Percentiles rank a stretch among this genome's conserved stretches.
These are phyloP conservation scores for Athene cunicularia DNA, from an alignment of 2,113 vertebrate genomes.

Conservation along the genomic window DNA sequence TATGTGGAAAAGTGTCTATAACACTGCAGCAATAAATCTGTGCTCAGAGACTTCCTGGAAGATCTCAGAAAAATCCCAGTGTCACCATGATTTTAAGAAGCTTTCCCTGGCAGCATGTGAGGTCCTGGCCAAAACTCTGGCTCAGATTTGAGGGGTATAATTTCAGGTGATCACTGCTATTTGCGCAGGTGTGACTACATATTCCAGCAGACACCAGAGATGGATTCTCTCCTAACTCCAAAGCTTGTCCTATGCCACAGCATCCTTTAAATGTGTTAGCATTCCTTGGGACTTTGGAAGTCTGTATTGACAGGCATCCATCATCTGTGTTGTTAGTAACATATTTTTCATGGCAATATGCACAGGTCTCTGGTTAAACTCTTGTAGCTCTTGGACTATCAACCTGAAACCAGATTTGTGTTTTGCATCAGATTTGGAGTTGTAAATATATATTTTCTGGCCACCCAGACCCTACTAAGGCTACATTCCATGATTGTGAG, in stretches of 20 bases:
- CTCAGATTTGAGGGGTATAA: rapidly evolving
- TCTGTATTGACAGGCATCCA: neutral
- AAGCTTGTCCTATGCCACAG: neutral
- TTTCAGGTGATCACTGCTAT: neutral
- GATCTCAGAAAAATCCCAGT: neutral
- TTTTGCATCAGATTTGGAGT: neutral
- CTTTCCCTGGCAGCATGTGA: neutral
- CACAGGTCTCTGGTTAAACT: neutral
- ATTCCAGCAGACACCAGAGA: neutral
- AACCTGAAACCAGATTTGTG: neutral
- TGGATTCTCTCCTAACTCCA: neutral
- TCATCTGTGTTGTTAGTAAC: neutral
- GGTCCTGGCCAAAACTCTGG: neutral
- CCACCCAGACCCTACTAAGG: neutral
- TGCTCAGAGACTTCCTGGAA: neutral
- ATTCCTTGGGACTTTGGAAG: neutral
- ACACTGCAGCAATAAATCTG: neutral
- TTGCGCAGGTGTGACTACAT: neutral
- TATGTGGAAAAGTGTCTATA: neutral
- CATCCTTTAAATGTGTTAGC: neutral
- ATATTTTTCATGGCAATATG: neutral
- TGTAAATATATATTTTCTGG: neutral
- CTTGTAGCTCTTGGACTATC: neutral
- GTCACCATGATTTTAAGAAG: neutral
- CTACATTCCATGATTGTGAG: neutral